Conservation (phyloP, 2,888 invertebrate species). For the Dasysyrphus albostriatus region DNA sequence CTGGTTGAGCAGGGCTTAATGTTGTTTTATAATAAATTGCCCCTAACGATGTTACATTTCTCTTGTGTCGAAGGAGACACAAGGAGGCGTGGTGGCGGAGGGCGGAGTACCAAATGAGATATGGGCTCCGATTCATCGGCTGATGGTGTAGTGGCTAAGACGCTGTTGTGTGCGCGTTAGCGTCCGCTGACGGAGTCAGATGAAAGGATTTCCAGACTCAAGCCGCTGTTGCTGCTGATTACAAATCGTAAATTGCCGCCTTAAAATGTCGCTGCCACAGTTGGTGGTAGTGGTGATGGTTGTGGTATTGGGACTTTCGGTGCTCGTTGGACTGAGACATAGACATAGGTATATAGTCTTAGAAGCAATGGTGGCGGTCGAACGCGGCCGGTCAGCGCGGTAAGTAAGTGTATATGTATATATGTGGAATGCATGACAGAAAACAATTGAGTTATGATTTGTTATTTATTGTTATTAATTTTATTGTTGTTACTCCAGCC, state of each 20-base stretch:
- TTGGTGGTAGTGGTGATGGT: constrained; percentile 50
- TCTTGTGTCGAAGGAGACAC: constrained; percentile 79
- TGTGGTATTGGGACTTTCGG: neutral
- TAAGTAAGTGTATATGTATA: constrained; percentile 17
- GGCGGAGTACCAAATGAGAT: constrained; percentile 67
- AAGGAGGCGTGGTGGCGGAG: constrained; percentile 68
- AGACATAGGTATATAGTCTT: neutral
- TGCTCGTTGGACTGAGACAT: neutral
- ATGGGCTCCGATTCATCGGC: constrained; percentile 66
- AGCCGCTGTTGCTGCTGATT: constrained; percentile 75
- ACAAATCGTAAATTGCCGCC: constrained; percentile 84
- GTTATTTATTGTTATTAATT: constrained; percentile 60
- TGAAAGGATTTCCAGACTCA: constrained; percentile 66
- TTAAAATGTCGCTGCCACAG: constrained; percentile 82
- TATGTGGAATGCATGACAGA: constrained; percentile 42
- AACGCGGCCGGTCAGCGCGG: neutral
- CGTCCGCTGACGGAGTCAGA: constrained; percentile 67
- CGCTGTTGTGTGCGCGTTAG: constrained; percentile 68
- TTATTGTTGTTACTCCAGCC: constrained; percentile 40
- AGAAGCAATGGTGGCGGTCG: constrained; percentile 18
- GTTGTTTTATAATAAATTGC: constrained; percentile 83
- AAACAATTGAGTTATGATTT: constrained; percentile 70
- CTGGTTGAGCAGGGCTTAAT: constrained; percentile 57
- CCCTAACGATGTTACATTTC: constrained; percentile 84
- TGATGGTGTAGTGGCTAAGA: constrained; percentile 71